A percentile compares a stretch with the other conserved stretches of the same genome.
Evolutionary conservation across 1,140 invertebrate species (phyloP).

Genomic region (Drosophila trapezifrons): DNA sequence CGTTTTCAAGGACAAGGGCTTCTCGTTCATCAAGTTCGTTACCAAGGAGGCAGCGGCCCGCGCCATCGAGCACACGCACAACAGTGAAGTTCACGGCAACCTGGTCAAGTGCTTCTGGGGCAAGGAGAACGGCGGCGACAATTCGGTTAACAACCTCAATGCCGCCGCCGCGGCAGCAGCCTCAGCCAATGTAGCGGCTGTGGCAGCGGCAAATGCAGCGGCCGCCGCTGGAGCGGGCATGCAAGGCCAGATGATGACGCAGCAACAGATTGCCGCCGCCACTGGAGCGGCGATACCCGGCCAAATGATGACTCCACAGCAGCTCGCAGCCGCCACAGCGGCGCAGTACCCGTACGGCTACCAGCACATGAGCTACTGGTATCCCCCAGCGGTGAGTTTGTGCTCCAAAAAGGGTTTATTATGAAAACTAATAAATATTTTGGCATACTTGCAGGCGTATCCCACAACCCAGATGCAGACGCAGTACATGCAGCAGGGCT

Average conservation of each 20-base stretch:
- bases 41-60: slow-evolving; percentile 98
- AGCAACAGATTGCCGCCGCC: slow-evolving; percentile 75
- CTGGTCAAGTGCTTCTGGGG: slow-evolving; percentile 99
- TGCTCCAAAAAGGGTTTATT: neutral
- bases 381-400: slow-evolving; percentile 85
- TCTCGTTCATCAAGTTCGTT: slow-evolving; percentile 99
- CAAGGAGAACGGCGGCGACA: slow-evolving; percentile 89
- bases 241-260: slow-evolving; percentile 76
- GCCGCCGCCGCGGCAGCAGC: slow-evolving; percentile 72
- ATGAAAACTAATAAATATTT: neutral
- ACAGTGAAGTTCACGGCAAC: slow-evolving; percentile 97
- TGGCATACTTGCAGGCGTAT: slow-evolving; percentile 63
- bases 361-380: slow-evolving; percentile 93
- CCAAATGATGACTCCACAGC: slow-evolving; percentile 78
- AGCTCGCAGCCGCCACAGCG: slow-evolving; percentile 81
- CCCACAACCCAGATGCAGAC: slow-evolving; percentile 86
- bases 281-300: slow-evolving; percentile 76
- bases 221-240: slow-evolving; percentile 71
- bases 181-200: slow-evolving; percentile 73
- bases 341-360: slow-evolving; percentile 88
- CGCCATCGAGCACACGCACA: slow-evolving; percentile 98
- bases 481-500: slow-evolving; percentile 89
- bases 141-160: slow-evolving; percentile 75
- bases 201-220: slow-evolving; percentile 72
- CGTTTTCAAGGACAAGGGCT: slow-evolving; percentile 99